Conservation (phyloP, 2,113 vertebrate genomes). For the Verasper variegatus region DNA sequence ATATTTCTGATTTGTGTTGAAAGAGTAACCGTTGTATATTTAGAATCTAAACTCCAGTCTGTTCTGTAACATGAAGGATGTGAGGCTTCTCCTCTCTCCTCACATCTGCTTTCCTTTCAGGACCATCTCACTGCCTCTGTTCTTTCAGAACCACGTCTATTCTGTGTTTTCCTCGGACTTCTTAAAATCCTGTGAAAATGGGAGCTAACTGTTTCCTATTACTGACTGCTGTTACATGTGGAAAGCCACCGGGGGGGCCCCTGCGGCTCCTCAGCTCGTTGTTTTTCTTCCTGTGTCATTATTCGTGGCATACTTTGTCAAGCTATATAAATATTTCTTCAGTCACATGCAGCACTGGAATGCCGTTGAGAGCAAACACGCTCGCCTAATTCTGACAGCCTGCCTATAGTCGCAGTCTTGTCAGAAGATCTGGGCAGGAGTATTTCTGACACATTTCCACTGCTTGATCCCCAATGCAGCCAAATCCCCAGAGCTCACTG, state of each 20-base stretch:
- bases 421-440: constrained; percentile 40
- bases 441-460: constrained; percentile 68
- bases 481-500: constrained; percentile 65
- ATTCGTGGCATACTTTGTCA: constrained; percentile 49
- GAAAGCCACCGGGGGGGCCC: background rate
- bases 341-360: constrained; percentile 51
- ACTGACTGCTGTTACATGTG: background rate
- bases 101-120: constrained; percentile 56
- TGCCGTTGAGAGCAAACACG: constrained; percentile 15
- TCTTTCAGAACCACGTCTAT: constrained; percentile 29
- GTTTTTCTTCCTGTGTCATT: constrained; percentile 58
- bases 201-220: background rate
- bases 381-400: constrained; percentile 42
- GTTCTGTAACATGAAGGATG: background rate
- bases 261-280: constrained; percentile 24
- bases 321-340: constrained; percentile 70
- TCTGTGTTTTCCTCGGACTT: background rate
- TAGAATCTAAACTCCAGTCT: background rate
- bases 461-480: constrained; percentile 46
- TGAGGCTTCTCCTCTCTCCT: background rate
- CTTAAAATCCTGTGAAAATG: background rate
- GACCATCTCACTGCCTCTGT: constrained; percentile 36
- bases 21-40: background rate
- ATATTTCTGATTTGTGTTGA: background rate
- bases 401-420: constrained; percentile 30